Evolutionary conservation across 1,140 invertebrate genomes (phyloP), one percentile per base, ranked within the genome.

Genomic region (Drosophila rufa): DNA sequence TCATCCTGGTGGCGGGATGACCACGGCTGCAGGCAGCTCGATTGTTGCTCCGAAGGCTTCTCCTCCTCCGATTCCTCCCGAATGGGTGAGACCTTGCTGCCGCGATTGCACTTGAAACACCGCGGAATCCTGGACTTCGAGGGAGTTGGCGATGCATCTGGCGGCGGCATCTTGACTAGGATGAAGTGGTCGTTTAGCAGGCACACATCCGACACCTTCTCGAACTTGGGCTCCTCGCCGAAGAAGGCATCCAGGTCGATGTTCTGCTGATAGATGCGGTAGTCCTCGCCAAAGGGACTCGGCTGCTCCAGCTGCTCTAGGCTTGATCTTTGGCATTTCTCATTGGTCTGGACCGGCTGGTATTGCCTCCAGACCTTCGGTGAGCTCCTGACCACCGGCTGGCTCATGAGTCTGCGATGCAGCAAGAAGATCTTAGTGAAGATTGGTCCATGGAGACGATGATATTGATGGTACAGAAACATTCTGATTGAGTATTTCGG

Each of bases 171-270:
- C 79, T 92, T 91, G 14, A 92, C 91, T 68, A 92, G 74, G 40
- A 92, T 92, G 22, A 81, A 92, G 66, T 92, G 87, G 76, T 92
- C 91, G 66, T 92, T 92, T 19, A 92, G 77, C 47, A 92, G 64
- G 50, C 91, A 92, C 14, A 92, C 79, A 77, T 92, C 91, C 27
- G 91, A 91, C 0, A 92, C 83, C 43, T 79, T 80, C 5, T 89
- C 80, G 36, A 74, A 91, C 42, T 71, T 79, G 25, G 80, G 76
- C n/a, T 81, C 61, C 30, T 69, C 79, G 7, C 85, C 76, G 45
- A 92, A 92, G 50, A 92, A 92, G 14, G 86, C 71, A 33, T 90
- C 82, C 38, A 92, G 36, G 47, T 86, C 81, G 30, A 85, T 70
- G 22, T 84, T 82, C 27, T 92, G 90, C 61, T 91, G 82, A 62